Conservation (phyloP, 2,113 vertebrate genomes). For the Crotalus tigris region DNA sequence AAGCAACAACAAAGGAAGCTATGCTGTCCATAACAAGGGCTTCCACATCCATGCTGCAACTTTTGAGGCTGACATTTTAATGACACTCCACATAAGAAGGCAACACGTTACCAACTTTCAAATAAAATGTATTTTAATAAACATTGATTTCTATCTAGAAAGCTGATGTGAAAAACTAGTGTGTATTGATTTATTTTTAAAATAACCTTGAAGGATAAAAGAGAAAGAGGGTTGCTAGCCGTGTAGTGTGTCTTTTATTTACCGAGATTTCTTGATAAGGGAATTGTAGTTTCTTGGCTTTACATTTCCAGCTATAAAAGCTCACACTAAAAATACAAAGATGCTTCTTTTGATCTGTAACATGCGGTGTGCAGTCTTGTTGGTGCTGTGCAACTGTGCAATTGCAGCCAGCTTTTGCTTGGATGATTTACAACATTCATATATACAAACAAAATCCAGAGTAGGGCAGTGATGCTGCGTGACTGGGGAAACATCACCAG, state of each 20-base stretch:
- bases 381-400: constrained; percentile 3
- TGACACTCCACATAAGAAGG: background rate
- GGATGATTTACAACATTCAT: background rate
- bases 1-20: background rate
- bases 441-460: background rate
- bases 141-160: background rate
- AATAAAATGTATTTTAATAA: background rate
- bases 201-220: background rate
- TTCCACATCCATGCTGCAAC: background rate
- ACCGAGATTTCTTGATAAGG: background rate
- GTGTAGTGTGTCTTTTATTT: background rate
- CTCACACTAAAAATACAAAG: constrained; percentile 2
- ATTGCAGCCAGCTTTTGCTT: background rate
- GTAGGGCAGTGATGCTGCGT: background rate
- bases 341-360: constrained; percentile 10
- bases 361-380: background rate
- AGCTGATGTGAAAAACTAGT: background rate
- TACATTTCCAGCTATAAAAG: constrained; percentile 26
- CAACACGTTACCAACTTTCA: background rate
- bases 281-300: constrained; percentile 4
- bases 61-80: background rate
- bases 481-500: background rate
- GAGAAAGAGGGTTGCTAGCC: background rate
- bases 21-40: background rate
- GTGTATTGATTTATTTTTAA: background rate